Conservation (phyloP, 2,113 vertebrate genomes). For the Festucalex cinctus region DNA sequence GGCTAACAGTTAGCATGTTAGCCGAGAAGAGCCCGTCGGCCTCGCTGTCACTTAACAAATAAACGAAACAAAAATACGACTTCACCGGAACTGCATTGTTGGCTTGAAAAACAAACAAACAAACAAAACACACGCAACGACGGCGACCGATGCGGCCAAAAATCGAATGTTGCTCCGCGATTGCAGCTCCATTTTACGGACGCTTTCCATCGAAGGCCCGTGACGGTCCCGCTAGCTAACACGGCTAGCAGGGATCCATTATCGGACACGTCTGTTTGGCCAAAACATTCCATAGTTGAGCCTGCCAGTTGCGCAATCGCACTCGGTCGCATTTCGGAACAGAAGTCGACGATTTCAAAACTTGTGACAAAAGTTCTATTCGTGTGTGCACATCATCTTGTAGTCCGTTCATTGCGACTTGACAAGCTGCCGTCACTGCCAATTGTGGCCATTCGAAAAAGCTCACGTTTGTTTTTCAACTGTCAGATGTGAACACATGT, state of each 20-base stretch:
- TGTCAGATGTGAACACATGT: not conserved
- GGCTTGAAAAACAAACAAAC: too few species aligned
- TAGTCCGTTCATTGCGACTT: not conserved
- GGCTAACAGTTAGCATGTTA: slow-evolving; percentile 16
- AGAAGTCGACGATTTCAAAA: too few species aligned
- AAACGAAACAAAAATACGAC: not conserved
- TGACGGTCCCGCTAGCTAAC: slow-evolving; percentile 30
- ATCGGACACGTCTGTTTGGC: slow-evolving; percentile 46
- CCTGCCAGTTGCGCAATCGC: too few species aligned
- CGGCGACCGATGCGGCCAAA: fast-evolving
- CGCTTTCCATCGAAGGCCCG: slow-evolving; percentile 34
- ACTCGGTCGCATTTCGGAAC: too few species aligned
- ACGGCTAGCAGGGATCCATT: slow-evolving; percentile 48
- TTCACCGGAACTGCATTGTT: not conserved
- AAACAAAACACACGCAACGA: too few species aligned
- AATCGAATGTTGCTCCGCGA: not conserved
- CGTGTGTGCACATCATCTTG: too few species aligned
- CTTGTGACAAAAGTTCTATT: too few species aligned
- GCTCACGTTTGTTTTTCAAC: too few species aligned
- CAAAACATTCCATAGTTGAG: not conserved
- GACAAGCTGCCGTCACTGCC: not conserved
- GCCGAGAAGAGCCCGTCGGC: slow-evolving; percentile 1
- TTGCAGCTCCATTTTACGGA: not conserved
- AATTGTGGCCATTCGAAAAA: not conserved
- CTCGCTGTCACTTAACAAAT: slow-evolving; percentile 2